phyloP scores from a whole-genome alignment of 2,888 invertebrate species.

The Buathra laborator region DNA sequence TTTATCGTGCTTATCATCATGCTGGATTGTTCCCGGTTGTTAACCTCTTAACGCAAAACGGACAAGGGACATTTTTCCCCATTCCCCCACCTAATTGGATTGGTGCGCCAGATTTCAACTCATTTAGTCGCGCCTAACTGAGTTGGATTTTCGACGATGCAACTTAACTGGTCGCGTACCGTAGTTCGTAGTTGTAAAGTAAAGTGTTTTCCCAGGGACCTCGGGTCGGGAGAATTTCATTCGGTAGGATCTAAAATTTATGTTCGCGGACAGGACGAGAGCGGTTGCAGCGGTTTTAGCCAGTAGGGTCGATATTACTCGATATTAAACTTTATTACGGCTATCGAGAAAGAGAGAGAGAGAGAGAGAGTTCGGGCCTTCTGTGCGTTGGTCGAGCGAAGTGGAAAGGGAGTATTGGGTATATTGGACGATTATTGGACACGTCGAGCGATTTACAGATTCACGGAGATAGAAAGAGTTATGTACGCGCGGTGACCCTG shows the following conservation, averaged over 20 bases:
- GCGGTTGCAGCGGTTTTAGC: conserved; percentile 25
- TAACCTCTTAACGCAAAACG: no score
- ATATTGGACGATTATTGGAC: conserved; percentile 56
- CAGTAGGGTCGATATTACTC: conserved; percentile 57
- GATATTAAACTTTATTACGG: conserved; percentile 60
- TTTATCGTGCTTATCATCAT: no score
- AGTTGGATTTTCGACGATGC: no score
- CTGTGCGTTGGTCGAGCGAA: background rate
- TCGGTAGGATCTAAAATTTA: conserved; percentile 10
- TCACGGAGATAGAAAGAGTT: conserved; percentile 12
- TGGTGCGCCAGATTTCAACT: no score
- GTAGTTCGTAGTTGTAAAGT: no score
- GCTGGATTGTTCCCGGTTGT: no score
- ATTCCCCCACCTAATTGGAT: no score
- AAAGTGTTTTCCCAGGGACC: background rate
- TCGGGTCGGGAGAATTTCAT: background rate
- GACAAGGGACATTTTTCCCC: no score
- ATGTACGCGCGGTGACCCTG: background rate
- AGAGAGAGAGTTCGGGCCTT: background rate
- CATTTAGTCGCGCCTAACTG: no score
- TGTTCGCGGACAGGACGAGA: conserved; percentile 1
- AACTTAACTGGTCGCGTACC: no score
- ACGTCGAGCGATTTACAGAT: conserved; percentile 56
- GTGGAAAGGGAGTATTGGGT: background rate
- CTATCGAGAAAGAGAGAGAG: conserved; percentile 7